Conservation (phyloP, 2,113 vertebrate genomes). For the Clarias gariepinus region DNA sequence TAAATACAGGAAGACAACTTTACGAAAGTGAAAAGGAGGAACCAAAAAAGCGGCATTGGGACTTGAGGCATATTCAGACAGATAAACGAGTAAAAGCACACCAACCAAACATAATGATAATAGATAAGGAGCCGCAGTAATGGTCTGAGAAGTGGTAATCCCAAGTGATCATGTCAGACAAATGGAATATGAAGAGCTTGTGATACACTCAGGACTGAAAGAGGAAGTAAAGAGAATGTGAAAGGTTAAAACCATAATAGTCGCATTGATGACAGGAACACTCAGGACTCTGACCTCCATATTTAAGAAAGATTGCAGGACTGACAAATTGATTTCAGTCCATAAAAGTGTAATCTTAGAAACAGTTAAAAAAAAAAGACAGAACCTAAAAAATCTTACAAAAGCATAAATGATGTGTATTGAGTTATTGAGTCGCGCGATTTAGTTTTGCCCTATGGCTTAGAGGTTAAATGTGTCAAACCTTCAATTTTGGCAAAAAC, state of each 20-base stretch:
- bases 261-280: background rate
- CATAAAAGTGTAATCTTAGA: background rate
- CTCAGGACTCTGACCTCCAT: background rate
- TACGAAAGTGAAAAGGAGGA: background rate
- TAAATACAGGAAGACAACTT: background rate
- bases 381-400: background rate
- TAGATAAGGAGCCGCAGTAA: background rate
- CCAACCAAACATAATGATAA: background rate
- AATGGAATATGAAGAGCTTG: constrained; percentile 2
- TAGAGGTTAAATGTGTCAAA: no score
- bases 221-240: background rate
- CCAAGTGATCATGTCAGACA: background rate
- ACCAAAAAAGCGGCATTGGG: background rate
- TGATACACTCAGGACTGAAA: background rate
- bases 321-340: background rate
- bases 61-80: background rate
- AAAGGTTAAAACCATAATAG: constrained; percentile 5
- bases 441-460: no score
- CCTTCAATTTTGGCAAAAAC: no score
- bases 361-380: background rate
- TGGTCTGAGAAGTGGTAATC: background rate
- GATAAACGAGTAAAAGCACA: background rate
- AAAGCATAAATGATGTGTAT: background rate
- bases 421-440: no score
- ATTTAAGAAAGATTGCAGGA: background rate